Evolutionary conservation across 1,140 invertebrate genomes (phyloP).

Genomic region (Whitmania pigra): DNA sequence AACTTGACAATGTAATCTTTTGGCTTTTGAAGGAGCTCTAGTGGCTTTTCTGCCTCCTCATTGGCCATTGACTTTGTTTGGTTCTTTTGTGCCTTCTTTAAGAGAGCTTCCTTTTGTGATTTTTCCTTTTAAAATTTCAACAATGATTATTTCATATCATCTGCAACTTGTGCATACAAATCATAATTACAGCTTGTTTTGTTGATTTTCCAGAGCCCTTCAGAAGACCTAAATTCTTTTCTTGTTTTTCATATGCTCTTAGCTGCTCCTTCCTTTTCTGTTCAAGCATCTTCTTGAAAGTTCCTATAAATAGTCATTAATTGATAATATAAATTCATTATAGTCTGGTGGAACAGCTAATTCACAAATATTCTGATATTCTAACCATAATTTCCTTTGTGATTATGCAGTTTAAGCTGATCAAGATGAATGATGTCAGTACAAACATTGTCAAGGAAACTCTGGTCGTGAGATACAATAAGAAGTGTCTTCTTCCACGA

Average conservation of each 20-base stretch:
- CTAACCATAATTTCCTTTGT: conserved; percentile 80
- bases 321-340: no score
- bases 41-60: conserved; percentile 60
- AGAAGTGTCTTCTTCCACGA: conserved; percentile 93
- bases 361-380: not conserved
- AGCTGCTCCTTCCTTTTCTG: conserved; percentile 86
- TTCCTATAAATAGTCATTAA: conserved; percentile 26
- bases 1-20: conserved; percentile 95
- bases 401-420: conserved; percentile 83
- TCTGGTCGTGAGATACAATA: conserved; percentile 97
- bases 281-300: conserved; percentile 94
- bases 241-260: conserved; percentile 98
- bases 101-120: conserved; percentile 78
- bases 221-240: conserved; percentile 80
- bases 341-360: not conserved
- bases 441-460: conserved; percentile 96
- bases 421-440: conserved; percentile 97
- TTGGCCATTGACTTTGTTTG: conserved; percentile 38
- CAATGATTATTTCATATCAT: conserved; percentile 2
- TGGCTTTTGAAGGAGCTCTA: conserved; percentile 70
- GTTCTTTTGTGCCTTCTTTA: conserved; percentile 83
- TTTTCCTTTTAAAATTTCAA: conserved; percentile 51
- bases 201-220: conserved; percentile 88
- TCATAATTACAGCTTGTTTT: conserved; percentile 64
- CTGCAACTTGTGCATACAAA: conserved; percentile 15